These are phyloP conservation scores for Nephrotoma flavescens DNA, from an alignment of 2,888 invertebrate species.

Conservation along the genomic window DNA sequence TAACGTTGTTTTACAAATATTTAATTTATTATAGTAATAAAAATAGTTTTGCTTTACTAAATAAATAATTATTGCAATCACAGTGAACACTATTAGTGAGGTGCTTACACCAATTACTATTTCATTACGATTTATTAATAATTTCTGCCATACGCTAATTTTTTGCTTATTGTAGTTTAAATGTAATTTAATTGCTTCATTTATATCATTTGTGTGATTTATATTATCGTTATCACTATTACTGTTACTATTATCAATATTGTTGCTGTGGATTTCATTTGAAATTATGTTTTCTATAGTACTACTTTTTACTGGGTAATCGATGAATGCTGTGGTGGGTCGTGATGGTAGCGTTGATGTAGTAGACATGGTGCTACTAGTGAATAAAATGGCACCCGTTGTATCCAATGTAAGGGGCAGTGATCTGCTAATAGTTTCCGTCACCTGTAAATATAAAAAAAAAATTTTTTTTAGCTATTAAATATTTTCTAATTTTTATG, in stretches of 20 bases:
- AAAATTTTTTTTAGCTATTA: neutral
- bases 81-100: neutral
- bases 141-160: neutral
- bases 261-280: neutral
- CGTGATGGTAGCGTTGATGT: neutral
- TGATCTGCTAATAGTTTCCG: constrained; percentile 8
- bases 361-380: neutral
- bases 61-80: neutral
- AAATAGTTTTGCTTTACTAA: neutral
- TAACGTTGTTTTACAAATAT: neutral
- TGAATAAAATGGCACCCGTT: constrained; percentile 5
- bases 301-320: neutral
- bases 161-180: neutral
- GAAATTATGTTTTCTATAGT: neutral
- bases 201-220: neutral
- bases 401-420: constrained; percentile 9
- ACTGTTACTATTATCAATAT: neutral
- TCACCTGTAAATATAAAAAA: constrained; percentile 1
- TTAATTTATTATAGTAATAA: neutral
- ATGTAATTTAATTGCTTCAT: neutral
- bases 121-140: neutral
- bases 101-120: neutral
- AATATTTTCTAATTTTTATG: no score
- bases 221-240: neutral
- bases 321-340: neutral